Conservation (phyloP, 2,797 vertebrate species). For the Hephaestus fuliginosus region DNA sequence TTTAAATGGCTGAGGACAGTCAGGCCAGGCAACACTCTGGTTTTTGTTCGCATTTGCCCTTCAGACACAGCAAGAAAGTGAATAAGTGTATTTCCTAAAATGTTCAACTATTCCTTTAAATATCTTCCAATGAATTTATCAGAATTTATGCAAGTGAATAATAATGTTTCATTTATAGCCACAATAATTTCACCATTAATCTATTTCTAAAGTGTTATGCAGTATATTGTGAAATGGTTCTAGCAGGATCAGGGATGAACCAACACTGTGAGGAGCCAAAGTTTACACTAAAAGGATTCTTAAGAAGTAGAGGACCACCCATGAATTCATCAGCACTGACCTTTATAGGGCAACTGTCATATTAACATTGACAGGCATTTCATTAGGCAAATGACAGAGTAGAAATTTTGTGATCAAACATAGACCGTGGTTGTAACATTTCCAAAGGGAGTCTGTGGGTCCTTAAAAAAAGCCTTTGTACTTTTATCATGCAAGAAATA, state of each 20-base stretch:
- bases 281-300: slow-evolving; percentile 18
- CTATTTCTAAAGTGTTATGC: not conserved
- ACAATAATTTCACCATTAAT: not conserved
- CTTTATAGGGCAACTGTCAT: slow-evolving; percentile 64
- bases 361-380: slow-evolving; percentile 53
- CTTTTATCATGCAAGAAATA: slow-evolving; percentile 39
- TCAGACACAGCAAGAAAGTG: not conserved
- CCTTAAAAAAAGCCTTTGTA: slow-evolving; percentile 22
- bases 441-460: slow-evolving; percentile 18
- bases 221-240: not conserved
- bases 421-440: slow-evolving; percentile 18
- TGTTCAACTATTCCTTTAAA: not conserved
- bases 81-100: not conserved
- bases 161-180: not conserved
- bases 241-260: not conserved
- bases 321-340: slow-evolving; percentile 46
- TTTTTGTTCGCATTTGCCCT: not conserved
- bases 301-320: slow-evolving; percentile 65
- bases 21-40: not conserved
- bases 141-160: not conserved
- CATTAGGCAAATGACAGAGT: slow-evolving; percentile 39
- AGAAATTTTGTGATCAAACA: slow-evolving; percentile 37
- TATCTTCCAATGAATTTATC: not conserved
- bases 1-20: not conserved
- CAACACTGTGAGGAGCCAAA: slow-evolving; percentile 5